phyloP scores from a whole-genome alignment of 2,113 vertebrate genomes.

The Phalacrocorax aristotelis region DNA sequence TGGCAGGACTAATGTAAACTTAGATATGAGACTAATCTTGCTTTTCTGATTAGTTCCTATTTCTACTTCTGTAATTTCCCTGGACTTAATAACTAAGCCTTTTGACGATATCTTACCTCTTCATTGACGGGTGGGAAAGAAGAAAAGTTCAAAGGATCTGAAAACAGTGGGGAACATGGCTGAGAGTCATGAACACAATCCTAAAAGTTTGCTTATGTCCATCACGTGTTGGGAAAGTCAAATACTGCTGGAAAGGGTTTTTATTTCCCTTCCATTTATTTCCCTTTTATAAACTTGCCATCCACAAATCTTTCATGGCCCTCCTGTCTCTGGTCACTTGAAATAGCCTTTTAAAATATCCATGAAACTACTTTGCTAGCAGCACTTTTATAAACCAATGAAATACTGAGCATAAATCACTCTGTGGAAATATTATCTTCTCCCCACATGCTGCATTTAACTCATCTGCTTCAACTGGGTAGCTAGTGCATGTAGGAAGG shows the following conservation, averaged over 20 bases:
- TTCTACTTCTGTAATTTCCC: neutral
- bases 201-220: neutral
- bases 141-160: neutral
- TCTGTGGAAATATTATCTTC: neutral
- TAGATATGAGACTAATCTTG: neutral
- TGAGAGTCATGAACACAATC: neutral
- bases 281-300: neutral
- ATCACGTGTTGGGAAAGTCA: neutral
- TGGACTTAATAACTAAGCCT: neutral
- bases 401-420: neutral
- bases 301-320: neutral
- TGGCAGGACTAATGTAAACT: neutral
- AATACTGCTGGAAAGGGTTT: neutral
- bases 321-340: neutral
- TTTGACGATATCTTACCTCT: neutral
- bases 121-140: neutral
- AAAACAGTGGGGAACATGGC: neutral
- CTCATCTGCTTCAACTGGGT: neutral
- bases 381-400: neutral
- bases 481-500: neutral
- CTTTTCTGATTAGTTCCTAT: neutral
- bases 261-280: neutral
- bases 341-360: constrained; percentile 25
- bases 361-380: neutral
- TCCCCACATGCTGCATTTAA: neutral